Conservation (phyloP, 2,888 invertebrate species). For the Philonicus albiceps region DNA sequence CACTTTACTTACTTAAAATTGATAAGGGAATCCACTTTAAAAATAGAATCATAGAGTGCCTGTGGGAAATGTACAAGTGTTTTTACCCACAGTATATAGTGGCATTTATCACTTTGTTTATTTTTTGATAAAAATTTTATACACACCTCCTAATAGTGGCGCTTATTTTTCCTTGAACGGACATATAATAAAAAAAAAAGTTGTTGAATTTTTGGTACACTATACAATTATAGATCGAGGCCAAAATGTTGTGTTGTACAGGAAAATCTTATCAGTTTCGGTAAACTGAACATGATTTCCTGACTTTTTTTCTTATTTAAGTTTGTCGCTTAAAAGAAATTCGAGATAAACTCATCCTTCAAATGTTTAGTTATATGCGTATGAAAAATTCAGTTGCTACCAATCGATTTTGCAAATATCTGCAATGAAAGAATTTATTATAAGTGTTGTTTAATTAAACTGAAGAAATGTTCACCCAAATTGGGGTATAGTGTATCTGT, state of each 20-base stretch:
- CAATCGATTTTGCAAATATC: not conserved
- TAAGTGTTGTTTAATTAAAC: too few relatives aligned
- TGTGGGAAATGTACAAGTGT: not conserved
- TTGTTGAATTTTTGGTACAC: not conserved
- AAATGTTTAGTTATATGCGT: not conserved
- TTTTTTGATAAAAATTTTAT: not conserved
- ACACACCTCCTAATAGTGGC: not conserved
- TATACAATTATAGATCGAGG: not conserved
- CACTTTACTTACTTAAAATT: not conserved
- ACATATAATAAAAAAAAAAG: not conserved
- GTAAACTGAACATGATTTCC: too few relatives aligned
- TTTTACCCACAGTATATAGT: not conserved
- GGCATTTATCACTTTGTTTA: not conserved
- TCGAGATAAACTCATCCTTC: not conserved
- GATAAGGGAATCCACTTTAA: not conserved
- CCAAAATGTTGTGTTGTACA: not conserved
- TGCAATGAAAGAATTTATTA: too few relatives aligned
- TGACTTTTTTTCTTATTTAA: not conserved
- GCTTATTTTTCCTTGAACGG: not conserved
- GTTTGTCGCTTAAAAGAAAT: not conserved
- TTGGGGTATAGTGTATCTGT: too few relatives aligned
- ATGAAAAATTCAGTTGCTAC: not conserved
- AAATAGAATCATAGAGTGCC: not conserved
- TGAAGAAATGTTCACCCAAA: too few relatives aligned
- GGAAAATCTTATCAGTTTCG: not conserved